Evolutionary conservation across 1,140 invertebrate species (phyloP).

Genomic region (Drosophila repletoides): DNA sequence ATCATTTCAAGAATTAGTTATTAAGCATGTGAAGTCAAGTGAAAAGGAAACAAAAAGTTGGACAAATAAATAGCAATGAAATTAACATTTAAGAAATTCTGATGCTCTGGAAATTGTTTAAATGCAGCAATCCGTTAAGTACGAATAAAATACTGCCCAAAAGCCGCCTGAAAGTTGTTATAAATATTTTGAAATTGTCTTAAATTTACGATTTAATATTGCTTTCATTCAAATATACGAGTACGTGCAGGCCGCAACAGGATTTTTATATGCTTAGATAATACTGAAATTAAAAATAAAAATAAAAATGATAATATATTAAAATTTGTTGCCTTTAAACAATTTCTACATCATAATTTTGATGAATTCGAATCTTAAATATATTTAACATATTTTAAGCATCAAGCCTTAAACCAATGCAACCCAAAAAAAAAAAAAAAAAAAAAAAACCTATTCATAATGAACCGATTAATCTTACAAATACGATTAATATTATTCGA

Average conservation of each 20-base stretch:
- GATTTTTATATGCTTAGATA: neutral
- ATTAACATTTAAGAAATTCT: slow-evolving; percentile 3
- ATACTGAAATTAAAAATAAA: neutral
- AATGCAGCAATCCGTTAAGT: slow-evolving; percentile 1
- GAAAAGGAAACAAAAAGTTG: slow-evolving; percentile 12
- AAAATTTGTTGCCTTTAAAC: slow-evolving; percentile 30
- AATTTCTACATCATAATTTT: slow-evolving; percentile 10
- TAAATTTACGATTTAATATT: neutral
- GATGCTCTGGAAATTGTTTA: slow-evolving; percentile 31
- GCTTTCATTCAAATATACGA: neutral
- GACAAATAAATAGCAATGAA: slow-evolving; percentile 8
- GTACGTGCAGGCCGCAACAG: neutral
- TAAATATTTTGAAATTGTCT: neutral
- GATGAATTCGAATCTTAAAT: neutral
- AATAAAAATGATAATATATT: no score
- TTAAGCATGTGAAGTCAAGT: slow-evolving; percentile 57
- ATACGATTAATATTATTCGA: slow-evolving; percentile 34
- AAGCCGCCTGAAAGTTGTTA: slow-evolving; percentile 7
- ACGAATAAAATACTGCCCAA: slow-evolving; percentile 16
- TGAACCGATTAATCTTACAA: slow-evolving; percentile 13
- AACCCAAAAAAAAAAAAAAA: no score
- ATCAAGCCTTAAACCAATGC: slow-evolving; percentile 54
- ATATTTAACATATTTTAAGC: slow-evolving; percentile 29
- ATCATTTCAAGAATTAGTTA: slow-evolving; percentile 80
- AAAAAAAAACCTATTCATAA: slow-evolving; percentile 34